A percentile compares a stretch with the other conserved stretches of the same genome.
Conservation (phyloP, 2,888 invertebrate species). For the Andrena praecox region DNA sequence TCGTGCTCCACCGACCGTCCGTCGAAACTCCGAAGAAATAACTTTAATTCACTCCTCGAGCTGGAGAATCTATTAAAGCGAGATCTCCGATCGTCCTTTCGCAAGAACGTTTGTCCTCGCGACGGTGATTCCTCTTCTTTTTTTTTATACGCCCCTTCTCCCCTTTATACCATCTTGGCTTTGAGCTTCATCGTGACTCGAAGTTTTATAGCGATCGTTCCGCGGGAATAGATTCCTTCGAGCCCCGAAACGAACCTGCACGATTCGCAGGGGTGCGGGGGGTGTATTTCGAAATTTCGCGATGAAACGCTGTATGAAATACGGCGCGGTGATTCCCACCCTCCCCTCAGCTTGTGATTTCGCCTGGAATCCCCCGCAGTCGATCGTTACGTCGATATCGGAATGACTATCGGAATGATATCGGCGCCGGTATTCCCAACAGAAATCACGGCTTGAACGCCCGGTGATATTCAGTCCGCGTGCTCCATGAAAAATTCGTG, state of each 20-base stretch:
- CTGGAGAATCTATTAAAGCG: slow-evolving; percentile 50
- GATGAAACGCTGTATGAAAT: not conserved
- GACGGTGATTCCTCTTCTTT: not conserved
- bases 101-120: slow-evolving; percentile 33
- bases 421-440: slow-evolving; percentile 41
- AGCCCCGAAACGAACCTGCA: not conserved
- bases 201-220: slow-evolving; percentile 24
- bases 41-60: slow-evolving; percentile 46
- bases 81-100: slow-evolving; percentile 45
- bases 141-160: not conserved
- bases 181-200: slow-evolving; percentile 5
- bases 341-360: slow-evolving; percentile 1
- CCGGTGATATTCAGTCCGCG: slow-evolving; percentile 10
- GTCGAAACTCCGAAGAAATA: slow-evolving; percentile 37
- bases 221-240: slow-evolving; percentile 10
- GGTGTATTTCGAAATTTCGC: not conserved
- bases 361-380: not conserved
- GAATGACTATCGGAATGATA: slow-evolving; percentile 37
- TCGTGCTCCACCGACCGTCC: not conserved
- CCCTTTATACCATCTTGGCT: not conserved
- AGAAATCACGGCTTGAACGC: slow-evolving; percentile 47
- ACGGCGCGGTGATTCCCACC: not conserved
- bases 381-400: slow-evolving; percentile 27
- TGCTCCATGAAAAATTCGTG: slow-evolving; percentile 40
- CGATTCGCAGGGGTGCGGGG: not conserved